Percentiles rank a stretch among this genome's conserved stretches.
Conservation (phyloP, 2,797 vertebrate species). For the Columba guinea region DNA sequence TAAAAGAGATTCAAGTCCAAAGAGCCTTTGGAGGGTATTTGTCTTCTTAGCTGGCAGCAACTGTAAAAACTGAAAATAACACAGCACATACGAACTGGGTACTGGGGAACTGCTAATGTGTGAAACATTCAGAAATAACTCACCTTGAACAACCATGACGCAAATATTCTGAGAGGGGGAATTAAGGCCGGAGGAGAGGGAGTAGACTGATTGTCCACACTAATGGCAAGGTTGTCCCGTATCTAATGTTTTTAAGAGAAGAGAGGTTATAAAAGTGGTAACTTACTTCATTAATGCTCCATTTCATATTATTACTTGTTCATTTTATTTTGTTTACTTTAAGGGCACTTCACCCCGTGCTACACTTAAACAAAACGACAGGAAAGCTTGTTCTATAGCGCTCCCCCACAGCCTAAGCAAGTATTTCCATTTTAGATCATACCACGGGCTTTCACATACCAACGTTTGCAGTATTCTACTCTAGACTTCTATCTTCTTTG, state of each 20-base stretch:
- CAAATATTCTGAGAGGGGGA: constrained; percentile 96
- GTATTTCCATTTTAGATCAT: neutral
- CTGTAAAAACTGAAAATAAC: fast-evolving
- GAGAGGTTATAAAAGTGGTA: neutral
- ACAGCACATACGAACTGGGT: neutral
- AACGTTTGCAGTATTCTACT: fast-evolving
- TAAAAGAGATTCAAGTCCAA: fast-evolving
- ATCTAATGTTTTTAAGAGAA: constrained; percentile 79
- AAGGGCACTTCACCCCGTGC: neutral
- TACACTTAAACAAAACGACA: neutral
- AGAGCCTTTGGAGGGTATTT: neutral
- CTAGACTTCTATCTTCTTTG: neutral
- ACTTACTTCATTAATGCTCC: neutral
- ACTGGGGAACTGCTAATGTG: fast-evolving
- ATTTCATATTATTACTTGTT: neutral
- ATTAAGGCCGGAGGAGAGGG: constrained; percentile 89
- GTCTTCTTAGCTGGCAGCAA: neutral
- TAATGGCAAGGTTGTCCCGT: constrained; percentile 95
- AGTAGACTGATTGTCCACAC: constrained; percentile 92
- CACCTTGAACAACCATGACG: constrained; percentile 98
- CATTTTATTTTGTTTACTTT: neutral
- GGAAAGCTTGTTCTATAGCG: neutral
- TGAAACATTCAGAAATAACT: neutral
- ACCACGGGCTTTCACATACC: neutral
- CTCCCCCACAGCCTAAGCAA: neutral